These are phyloP conservation scores for Enhydra lutris DNA, from an alignment of 2,113 vertebrate species.

Conservation along the genomic window DNA sequence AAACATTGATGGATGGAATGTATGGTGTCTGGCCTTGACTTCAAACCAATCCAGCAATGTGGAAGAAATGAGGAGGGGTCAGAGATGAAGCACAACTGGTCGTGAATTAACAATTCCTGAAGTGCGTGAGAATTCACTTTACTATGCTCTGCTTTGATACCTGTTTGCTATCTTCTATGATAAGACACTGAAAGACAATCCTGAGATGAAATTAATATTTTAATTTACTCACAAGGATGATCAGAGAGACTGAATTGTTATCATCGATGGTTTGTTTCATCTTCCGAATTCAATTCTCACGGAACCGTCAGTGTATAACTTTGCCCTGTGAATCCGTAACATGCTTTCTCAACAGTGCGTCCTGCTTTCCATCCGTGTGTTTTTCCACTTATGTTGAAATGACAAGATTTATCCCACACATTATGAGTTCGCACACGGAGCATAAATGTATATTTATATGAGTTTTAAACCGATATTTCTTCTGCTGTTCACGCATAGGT, in stretches of 20 bases:
- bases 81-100: accelerated
- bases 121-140: neutral
- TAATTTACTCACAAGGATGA: neutral
- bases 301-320: neutral
- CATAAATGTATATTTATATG: constrained; percentile 46
- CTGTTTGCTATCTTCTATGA: neutral
- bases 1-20: neutral
- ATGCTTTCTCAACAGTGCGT: neutral
- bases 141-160: neutral
- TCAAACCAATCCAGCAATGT: neutral
- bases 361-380: neutral
- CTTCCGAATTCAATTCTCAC: neutral
- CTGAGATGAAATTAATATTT: neutral
- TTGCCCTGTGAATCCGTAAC: neutral
- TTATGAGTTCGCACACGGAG: constrained; percentile 33
- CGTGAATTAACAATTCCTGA: neutral
- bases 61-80: neutral
- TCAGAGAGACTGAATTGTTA: neutral
- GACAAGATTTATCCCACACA: constrained; percentile 11
- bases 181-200: neutral
- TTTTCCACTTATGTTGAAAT: constrained; percentile 47
- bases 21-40: neutral
- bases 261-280: neutral
- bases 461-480: constrained; percentile 45
- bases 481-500: neutral